These are phyloP conservation scores for Leptinotarsa undecemlineata DNA, from an alignment of 1,140 invertebrate genomes.

Conservation along the genomic window DNA sequence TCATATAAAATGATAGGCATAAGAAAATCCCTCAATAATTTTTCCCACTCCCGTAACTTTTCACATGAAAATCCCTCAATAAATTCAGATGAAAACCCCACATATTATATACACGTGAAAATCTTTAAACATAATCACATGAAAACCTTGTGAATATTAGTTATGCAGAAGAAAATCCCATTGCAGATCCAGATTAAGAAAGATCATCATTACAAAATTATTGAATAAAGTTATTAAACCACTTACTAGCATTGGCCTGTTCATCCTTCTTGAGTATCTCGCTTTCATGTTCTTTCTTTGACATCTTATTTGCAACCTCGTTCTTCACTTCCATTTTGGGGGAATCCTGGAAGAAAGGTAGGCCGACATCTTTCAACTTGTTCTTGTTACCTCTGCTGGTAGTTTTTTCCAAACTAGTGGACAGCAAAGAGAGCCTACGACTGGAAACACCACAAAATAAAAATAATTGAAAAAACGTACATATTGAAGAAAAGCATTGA, in stretches of 20 bases:
- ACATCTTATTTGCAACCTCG: neutral
- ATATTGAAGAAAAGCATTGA: no score
- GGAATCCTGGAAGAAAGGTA: constrained; percentile 13
- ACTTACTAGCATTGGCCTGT: neutral
- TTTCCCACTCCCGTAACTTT: no score
- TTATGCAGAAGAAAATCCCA: constrained; percentile 23
- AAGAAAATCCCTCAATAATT: no score
- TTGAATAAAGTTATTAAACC: no score
- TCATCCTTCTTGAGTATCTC: neutral
- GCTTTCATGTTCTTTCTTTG: neutral
- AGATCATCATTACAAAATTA: no score
- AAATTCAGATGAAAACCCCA: constrained; percentile 9
- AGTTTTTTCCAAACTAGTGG: constrained; percentile 19
- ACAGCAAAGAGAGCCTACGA: constrained; percentile 25
- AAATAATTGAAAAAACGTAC: neutral
- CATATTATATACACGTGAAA: constrained; percentile 4
- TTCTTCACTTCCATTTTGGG: neutral
- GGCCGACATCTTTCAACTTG: constrained; percentile 15
- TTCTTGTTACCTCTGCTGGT: constrained; percentile 10
- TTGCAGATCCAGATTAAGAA: constrained; percentile 37
- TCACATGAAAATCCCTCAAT: neutral
- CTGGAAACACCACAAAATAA: neutral
- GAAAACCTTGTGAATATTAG: neutral
- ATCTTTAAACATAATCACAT: no score
- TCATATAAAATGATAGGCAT: no score